A percentile compares a stretch with the other conserved stretches of the same genome.
phyloP scores from a whole-genome alignment of 2,113 vertebrate genomes.

The Lophotis ruficrista region DNA sequence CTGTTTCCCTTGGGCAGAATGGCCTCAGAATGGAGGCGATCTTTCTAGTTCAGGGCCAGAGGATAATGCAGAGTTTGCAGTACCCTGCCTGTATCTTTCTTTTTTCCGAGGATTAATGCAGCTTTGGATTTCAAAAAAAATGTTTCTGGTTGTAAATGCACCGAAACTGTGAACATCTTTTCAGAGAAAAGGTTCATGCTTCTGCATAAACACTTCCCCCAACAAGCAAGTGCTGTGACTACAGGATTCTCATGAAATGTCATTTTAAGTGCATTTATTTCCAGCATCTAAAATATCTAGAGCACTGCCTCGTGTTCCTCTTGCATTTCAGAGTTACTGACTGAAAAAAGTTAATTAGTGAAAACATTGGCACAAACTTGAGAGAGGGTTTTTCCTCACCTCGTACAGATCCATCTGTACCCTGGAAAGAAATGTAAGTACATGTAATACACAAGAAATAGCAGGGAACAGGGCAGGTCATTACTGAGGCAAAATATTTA shows the following conservation, averaged over 20 bases:
- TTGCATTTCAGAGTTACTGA: not conserved
- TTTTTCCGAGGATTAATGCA: not conserved
- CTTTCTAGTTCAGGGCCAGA: not conserved
- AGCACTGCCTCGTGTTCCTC: not conserved
- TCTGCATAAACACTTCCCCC: not conserved
- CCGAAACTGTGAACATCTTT: not conserved
- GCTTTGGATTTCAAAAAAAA: not conserved
- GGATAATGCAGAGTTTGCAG: not conserved
- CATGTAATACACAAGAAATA: not conserved
- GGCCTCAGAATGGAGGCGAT: not conserved
- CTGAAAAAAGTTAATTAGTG: not conserved
- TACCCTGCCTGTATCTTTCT: not conserved
- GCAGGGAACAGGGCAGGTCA: not conserved
- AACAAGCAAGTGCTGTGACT: not conserved
- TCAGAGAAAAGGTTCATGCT: not conserved
- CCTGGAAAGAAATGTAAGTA: not conserved
- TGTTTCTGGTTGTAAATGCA: not conserved
- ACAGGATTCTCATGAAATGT: not conserved
- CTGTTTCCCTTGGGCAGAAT: not conserved
- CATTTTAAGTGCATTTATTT: not conserved
- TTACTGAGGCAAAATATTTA: not conserved
- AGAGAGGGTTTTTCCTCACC: not conserved
- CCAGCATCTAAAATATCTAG: not conserved
- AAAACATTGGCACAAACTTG: not conserved
- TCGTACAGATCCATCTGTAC: not conserved